phyloP scores from a whole-genome alignment of 2,113 vertebrate species.

The Chaetodon auriga region DNA sequence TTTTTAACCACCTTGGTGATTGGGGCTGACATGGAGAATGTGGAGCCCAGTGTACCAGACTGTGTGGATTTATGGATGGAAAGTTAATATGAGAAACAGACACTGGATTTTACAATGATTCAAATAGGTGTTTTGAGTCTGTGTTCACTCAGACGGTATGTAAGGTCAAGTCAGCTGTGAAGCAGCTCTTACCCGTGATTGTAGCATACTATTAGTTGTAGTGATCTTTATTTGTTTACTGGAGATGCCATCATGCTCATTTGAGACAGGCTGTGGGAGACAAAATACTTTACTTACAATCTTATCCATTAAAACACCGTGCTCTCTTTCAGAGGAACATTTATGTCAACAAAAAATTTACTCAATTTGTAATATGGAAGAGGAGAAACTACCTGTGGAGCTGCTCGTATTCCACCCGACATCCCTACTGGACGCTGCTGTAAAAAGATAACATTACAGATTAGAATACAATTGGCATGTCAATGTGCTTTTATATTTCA shows the following conservation, averaged over 20 bases:
- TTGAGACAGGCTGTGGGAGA: constrained; percentile 63
- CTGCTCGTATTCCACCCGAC: constrained; percentile 73
- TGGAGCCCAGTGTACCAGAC: constrained; percentile 84
- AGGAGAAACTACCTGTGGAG: constrained; percentile 67
- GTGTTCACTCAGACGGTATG: background rate
- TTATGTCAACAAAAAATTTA: background rate
- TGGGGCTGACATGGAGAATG: constrained; percentile 89
- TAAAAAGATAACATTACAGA: constrained; percentile 11
- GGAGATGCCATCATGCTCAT: constrained; percentile 82
- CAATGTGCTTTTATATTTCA: background rate
- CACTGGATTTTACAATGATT: background rate
- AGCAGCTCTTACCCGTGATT: constrained; percentile 85
- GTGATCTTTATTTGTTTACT: constrained; percentile 93
- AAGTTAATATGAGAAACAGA: background rate
- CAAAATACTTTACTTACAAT: background rate
- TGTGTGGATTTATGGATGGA: constrained; percentile 53
- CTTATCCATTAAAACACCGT: background rate
- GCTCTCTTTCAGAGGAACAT: background rate
- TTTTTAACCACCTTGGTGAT: constrained; percentile 99
- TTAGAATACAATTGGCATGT: background rate
- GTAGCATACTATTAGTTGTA: constrained; percentile 84
- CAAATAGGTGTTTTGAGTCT: background rate
- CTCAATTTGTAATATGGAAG: background rate
- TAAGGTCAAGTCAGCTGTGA: background rate
- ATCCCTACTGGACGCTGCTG: constrained; percentile 83